These are phyloP conservation scores for Volucella inflata DNA, from an alignment of 2,888 invertebrate species.

Conservation along the genomic window DNA sequence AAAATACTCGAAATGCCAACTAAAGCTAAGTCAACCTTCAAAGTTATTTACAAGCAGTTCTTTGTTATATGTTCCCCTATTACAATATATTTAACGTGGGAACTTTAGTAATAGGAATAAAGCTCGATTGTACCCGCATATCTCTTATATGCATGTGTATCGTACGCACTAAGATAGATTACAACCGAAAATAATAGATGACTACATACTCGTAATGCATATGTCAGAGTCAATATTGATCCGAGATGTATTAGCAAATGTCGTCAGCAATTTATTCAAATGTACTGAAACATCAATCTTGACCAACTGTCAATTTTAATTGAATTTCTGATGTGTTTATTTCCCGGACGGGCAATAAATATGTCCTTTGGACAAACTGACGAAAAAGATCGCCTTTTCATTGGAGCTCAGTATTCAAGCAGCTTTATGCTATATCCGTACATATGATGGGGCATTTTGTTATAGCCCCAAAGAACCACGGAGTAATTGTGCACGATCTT, in stretches of 20 bases:
- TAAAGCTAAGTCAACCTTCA: too few species aligned
- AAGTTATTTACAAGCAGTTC: too few species aligned
- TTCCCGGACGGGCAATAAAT: conserved; percentile 73
- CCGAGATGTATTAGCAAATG: conserved; percentile 62
- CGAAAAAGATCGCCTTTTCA: conserved; percentile 70
- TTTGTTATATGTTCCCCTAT: too few species aligned
- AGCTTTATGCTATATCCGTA: conserved; percentile 40
- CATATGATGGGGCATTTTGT: conserved; percentile 62
- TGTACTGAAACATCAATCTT: conserved; percentile 73
- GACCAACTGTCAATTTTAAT: conserved; percentile 76
- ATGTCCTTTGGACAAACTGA: conserved; percentile 71
- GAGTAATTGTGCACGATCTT: conserved; percentile 76
- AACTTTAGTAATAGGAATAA: neutral
- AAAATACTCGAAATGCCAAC: too few species aligned
- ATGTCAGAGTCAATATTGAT: conserved; percentile 52
- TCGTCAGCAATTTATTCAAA: conserved; percentile 71
- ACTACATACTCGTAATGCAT: conserved; percentile 6
- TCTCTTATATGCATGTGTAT: neutral
- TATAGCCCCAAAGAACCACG: conserved; percentile 66
- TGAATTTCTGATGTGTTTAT: conserved; percentile 77
- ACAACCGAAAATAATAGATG: neutral
- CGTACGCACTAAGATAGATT: conserved; percentile 20
- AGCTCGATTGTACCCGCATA: neutral
- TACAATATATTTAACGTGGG: too few species aligned
- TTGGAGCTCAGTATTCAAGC: conserved; percentile 33